Conservation (phyloP, 2,888 invertebrate genomes). For the Tetranychus piercei region DNA sequence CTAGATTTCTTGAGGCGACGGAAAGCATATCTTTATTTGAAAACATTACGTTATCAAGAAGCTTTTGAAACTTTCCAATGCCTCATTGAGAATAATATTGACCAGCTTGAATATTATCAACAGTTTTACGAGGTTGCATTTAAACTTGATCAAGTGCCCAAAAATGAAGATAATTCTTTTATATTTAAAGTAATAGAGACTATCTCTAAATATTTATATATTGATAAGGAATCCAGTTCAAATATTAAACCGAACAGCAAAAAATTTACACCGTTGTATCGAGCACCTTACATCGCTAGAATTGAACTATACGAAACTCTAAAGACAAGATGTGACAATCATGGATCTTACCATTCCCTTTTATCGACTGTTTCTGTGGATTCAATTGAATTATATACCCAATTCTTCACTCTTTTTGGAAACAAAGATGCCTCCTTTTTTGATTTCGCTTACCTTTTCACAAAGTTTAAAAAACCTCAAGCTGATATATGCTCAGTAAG, state of each 20-base stretch:
- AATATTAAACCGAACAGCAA: no score
- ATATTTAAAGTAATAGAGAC: neutral
- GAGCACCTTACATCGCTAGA: conserved; percentile 67
- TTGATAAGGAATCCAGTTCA: neutral
- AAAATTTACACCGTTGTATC: conserved; percentile 20
- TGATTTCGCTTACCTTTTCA: conserved; percentile 44
- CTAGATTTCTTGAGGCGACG: conserved; percentile 44
- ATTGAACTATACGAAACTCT: conserved; percentile 40
- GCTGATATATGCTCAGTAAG: neutral
- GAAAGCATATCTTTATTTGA: conserved; percentile 52
- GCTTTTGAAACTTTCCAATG: conserved; percentile 54
- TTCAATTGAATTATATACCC: conserved; percentile 40
- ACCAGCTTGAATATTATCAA: conserved; percentile 22
- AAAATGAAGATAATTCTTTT: neutral
- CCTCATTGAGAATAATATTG: conserved; percentile 37
- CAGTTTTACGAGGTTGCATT: conserved; percentile 17
- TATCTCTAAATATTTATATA: neutral
- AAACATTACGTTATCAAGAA: conserved; percentile 52
- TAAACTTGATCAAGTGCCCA: conserved; percentile 12
- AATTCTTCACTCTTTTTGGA: conserved; percentile 63
- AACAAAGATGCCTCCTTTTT: conserved; percentile 66
- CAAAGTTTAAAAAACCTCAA: neutral
- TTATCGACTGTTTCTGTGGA: conserved; percentile 23
- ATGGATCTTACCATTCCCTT: conserved; percentile 2
- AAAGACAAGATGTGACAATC: neutral